phyloP scores from a whole-genome alignment of 1,140 invertebrate species.

The Rhyzopertha dominica region DNA sequence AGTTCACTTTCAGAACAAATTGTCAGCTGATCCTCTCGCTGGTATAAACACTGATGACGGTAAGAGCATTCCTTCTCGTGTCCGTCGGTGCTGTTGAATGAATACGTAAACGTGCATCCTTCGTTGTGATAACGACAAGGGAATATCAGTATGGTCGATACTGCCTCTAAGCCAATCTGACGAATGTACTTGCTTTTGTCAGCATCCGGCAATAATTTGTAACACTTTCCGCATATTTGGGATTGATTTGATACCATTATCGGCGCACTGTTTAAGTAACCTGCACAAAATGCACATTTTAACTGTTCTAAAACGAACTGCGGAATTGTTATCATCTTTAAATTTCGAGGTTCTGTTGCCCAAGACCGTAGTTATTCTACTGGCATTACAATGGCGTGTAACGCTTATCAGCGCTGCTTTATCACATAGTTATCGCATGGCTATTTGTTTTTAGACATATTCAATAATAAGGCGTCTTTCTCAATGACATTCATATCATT shows the following conservation, averaged over 20 bases:
- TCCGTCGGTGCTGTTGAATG: constrained; percentile 9
- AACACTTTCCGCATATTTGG: constrained; percentile 26
- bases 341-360: too few relatives aligned
- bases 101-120: constrained; percentile 16
- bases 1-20: background rate
- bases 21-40: background rate
- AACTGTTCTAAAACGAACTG: constrained; percentile 21
- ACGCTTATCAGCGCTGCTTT: too few relatives aligned
- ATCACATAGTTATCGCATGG: too few relatives aligned
- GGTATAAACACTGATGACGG: constrained; percentile 6
- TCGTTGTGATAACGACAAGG: constrained; percentile 19
- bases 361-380: too few relatives aligned
- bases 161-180: constrained; percentile 19
- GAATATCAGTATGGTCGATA: constrained; percentile 15
- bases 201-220: constrained; percentile 15
- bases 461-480: too few relatives aligned
- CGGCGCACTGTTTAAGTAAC: constrained; percentile 17
- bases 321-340: too few relatives aligned
- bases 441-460: too few relatives aligned
- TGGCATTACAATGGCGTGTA: too few relatives aligned
- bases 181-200: constrained; percentile 14
- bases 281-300: constrained; percentile 15
- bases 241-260: constrained; percentile 15
- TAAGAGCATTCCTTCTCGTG: constrained; percentile 19
- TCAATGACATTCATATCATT: too few relatives aligned